Evolutionary conservation across 2,888 invertebrate genomes (phyloP), one percentile per base, ranked within the genome.

Genomic region (Tachina grossa): DNA sequence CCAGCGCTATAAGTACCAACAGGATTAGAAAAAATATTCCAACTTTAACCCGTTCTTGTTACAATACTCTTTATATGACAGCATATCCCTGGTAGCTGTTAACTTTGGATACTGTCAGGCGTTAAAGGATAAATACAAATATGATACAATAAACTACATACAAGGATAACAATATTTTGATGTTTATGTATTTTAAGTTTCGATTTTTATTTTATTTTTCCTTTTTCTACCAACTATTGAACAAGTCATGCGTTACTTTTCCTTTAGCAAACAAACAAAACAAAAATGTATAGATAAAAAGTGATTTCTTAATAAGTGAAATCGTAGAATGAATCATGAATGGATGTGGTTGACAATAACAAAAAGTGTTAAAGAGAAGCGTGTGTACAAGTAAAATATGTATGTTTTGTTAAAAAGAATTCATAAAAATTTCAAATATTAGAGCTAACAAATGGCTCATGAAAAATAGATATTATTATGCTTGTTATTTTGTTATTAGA

Each of bases 91-190:
- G 31, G 31, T 31, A 31, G 31, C 31, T 31, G 31, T 2, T 31
- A 6, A 31, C 16, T 49, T 16, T 59, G 59, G 16, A 9, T 59
- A 49, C 57, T 49, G 45, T 41, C 47, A 49, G 49, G 41, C 11
- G 47, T 39, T 41, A 68, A 66, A 76, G 39, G 13, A 76, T 66
- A 65, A 65, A 75, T 31, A 75, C 11, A n/a, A 63, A 45, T 53
- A 31, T 65, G 10, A 22, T 31, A 65, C 9, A 55, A 57, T 47
- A 55, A 53, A 55, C 63, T 53, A 49, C 39, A 13, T 53, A 49
- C 39, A 13, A 66, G 66, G 19, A 68, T 41, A 41, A 19, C 47
- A 57, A 39, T 4, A 76, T 57, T 55, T 66, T 2, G 31, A 11
- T 75, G 13, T 49, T 47, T 39, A 66, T 57, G 14, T 13, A 31